These are phyloP conservation scores for Aeoliscus strigatus DNA, from an alignment of 2,797 vertebrate genomes.

Conservation along the genomic window DNA sequence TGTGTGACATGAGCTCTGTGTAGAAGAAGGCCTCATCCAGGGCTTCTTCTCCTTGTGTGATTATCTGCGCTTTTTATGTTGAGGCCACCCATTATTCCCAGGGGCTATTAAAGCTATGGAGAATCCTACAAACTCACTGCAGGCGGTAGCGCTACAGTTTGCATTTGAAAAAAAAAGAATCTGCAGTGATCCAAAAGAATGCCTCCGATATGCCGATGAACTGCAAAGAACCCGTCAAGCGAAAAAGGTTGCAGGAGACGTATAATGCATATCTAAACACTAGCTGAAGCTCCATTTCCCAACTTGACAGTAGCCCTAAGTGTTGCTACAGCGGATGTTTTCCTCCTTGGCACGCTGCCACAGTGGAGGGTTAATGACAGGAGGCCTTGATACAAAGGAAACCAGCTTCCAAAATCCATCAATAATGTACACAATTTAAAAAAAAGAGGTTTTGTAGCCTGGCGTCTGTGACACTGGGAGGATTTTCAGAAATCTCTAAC, in stretches of 20 bases:
- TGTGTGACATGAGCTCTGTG: slow-evolving; percentile 48
- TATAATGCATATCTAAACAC: no score
- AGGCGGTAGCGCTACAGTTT: slow-evolving; percentile 23
- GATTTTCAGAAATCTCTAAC: no score
- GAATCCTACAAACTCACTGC: slow-evolving; percentile 30
- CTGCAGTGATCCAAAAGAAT: slow-evolving; percentile 28
- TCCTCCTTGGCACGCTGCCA: no score
- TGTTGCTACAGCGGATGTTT: no score
- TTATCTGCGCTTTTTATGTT: slow-evolving; percentile 57
- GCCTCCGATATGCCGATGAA: slow-evolving; percentile 13
- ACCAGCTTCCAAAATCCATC: slow-evolving; percentile 28
- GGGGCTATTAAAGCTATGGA: slow-evolving; percentile 44
- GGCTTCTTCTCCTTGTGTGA: slow-evolving; percentile 54
- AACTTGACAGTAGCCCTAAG: no score
- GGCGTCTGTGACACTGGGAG: no score
- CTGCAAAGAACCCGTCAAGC: slow-evolving; percentile 3
- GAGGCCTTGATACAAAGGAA: slow-evolving; percentile 37
- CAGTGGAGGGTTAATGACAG: slow-evolving; percentile 37
- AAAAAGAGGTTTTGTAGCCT: no score
- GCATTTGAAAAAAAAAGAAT: slow-evolving; percentile 7
- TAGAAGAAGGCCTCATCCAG: slow-evolving; percentile 41
- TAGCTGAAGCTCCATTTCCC: slow-evolving; percentile 8
- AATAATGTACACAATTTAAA: no score
- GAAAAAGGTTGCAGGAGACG: no score
- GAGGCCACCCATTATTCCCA: slow-evolving; percentile 46